phyloP scores from a whole-genome alignment of 2,113 vertebrate species.

The Acanthisitta chloris region DNA sequence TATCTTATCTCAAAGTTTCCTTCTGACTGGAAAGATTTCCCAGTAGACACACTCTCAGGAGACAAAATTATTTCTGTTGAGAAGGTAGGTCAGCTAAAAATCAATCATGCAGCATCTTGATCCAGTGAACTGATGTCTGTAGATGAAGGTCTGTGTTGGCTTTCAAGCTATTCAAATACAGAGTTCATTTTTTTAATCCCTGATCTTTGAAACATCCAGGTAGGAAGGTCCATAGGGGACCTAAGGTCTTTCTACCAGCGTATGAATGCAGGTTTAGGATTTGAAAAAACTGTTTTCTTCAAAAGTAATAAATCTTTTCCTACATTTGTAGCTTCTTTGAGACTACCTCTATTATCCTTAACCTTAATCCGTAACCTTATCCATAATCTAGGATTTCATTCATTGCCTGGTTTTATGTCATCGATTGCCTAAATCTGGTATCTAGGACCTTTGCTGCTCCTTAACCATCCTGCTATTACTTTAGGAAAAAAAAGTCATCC shows the following conservation, averaged over 20 bases:
- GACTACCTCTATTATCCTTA: background rate
- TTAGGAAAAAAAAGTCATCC: background rate
- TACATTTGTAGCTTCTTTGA: background rate
- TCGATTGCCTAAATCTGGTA: background rate
- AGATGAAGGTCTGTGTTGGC: conserved; percentile 25
- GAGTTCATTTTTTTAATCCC: conserved; percentile 17
- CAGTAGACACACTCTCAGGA: background rate
- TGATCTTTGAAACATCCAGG: background rate
- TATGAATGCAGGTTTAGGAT: background rate
- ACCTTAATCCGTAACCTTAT: background rate
- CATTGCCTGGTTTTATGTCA: background rate
- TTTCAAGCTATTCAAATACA: conserved; percentile 17
- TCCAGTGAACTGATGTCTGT: background rate
- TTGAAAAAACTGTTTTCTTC: background rate
- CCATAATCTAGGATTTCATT: background rate
- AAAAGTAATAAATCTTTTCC: background rate
- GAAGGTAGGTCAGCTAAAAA: conserved; percentile 8
- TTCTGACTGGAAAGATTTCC: background rate
- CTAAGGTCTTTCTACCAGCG: background rate
- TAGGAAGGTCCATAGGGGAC: background rate
- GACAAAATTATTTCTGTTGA: background rate
- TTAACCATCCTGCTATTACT: background rate
- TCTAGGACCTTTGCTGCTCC: background rate
- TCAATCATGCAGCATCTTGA: background rate
- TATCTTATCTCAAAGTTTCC: background rate